A percentile compares a stretch with the other conserved stretches of the same genome.
Conservation (phyloP, 1,140 invertebrate species). For the Drosophila hydei region DNA sequence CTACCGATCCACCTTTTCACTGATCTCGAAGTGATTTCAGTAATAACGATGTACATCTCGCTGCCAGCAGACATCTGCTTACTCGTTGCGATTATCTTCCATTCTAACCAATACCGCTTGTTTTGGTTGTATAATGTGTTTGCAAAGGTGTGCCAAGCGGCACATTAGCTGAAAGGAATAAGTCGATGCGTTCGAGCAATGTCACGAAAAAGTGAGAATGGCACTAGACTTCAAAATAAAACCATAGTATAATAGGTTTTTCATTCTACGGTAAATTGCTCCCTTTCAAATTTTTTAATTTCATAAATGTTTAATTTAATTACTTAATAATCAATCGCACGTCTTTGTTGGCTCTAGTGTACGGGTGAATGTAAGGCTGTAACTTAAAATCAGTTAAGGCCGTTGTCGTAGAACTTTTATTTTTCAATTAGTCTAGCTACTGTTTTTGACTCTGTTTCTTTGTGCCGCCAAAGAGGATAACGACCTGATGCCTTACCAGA, state of each 20-base stretch:
- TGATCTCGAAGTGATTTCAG: constrained; percentile 63
- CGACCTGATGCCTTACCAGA: constrained; percentile 34
- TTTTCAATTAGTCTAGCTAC: constrained; percentile 82
- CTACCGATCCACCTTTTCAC: constrained; percentile 4
- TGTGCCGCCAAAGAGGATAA: constrained; percentile 47
- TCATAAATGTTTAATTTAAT: no score
- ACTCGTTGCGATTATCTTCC: constrained; percentile 61
- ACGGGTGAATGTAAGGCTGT: no score
- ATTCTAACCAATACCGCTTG: constrained; percentile 7
- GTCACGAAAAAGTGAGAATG: not conserved
- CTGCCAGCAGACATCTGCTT: constrained; percentile 54
- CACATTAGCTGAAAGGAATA: constrained; percentile 46
- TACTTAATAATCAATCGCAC: no score
- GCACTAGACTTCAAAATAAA: no score
- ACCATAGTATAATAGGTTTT: no score
- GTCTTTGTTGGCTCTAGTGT: no score
- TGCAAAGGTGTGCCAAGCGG: constrained; percentile 59
- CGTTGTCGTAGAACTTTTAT: constrained; percentile 53
- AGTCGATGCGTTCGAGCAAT: not conserved
- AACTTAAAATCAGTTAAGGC: constrained; percentile 3
- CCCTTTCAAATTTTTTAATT: no score
- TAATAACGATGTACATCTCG: constrained; percentile 42
- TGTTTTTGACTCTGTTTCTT: constrained; percentile 65
- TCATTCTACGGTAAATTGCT: no score
- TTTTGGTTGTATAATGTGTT: constrained; percentile 53